Evolutionary conservation across 2,797 vertebrate genomes (phyloP), one percentile per base, ranked within the genome.

Genomic region (Syngnathus acus): DNA sequence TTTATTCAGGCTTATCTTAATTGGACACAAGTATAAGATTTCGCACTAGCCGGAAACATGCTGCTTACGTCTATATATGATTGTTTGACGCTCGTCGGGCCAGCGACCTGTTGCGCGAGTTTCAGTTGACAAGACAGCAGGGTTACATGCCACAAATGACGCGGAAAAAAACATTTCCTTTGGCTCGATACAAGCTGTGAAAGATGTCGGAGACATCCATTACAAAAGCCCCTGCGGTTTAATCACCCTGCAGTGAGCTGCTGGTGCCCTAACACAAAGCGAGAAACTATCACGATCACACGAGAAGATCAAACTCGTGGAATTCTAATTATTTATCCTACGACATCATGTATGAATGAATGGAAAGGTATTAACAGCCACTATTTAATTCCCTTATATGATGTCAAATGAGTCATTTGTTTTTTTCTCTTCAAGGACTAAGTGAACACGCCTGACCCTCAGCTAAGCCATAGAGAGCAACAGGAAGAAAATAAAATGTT

Each of bases 141-240:
- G 75, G 78, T 74, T 69, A 73, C 69, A 62, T 67, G 71, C 43
- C 3, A 72, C 48, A 67, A 50, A 59, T 43, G 65, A 69, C 48
- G 19, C 13, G 26, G 26, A 57, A 23, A 63, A 48, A 60, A 48
- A 1, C 51, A 13, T 39, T 84, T 78, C 77, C 62, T 2, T 40
- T 72, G 80, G 83, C 84, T 84, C 81, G 72, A 77, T 84, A 84
- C 80, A 79, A 82, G 74, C 77, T 78, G 79, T 72, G 82, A 70
- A 72, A 76, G 70, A 73, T 72, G 67, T 70, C 73, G 78, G 76
- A 68, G 75, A 78, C 81, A 82, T 85, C 84, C 77, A 88, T 89
- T 87, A 84, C 78, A 67, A 73, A 77, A 69, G 48, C 68, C 70
- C 87, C 85, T 43, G 64, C 68, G 74, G 86, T 79, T 77, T 32